These are phyloP conservation scores for Callitettix versicolor DNA, from an alignment of 1,140 invertebrate species.

Conservation along the genomic window DNA sequence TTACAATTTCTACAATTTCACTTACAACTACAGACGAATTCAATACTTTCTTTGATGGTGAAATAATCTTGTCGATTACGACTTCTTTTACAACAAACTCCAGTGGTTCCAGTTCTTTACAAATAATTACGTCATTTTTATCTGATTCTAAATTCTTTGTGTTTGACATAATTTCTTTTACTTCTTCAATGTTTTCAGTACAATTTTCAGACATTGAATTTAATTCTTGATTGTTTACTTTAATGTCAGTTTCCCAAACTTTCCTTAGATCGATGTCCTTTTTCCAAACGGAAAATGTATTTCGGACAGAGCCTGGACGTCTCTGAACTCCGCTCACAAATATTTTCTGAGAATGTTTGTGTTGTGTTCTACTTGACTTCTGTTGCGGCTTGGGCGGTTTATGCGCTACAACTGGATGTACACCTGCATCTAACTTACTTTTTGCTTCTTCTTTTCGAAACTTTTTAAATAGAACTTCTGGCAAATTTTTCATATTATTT, in stretches of 20 bases:
- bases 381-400: conserved; percentile 39
- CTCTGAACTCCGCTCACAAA: background rate
- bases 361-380: conserved; percentile 29
- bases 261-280: conserved; percentile 30
- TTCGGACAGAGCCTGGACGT: background rate
- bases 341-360: conserved; percentile 16
- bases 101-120: conserved; percentile 4
- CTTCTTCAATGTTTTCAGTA: conserved; percentile 2
- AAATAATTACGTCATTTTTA: conserved; percentile 3
- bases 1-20: no score
- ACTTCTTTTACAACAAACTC: conserved; percentile 10
- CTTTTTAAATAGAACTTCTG: conserved; percentile 16
- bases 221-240: conserved; percentile 19
- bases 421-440: conserved; percentile 19
- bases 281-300: conserved; percentile 2
- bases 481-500: conserved; percentile 15
- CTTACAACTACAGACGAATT: no score
- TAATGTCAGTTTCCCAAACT: conserved; percentile 19
- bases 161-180: conserved; percentile 1
- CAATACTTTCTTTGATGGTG: background rate
- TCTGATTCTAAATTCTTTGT: background rate
- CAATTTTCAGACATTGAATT: conserved; percentile 17
- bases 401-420: conserved; percentile 35
- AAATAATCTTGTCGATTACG: conserved; percentile 5
- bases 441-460: conserved; percentile 18